These are phyloP conservation scores for Chrysolina oricalcia DNA, from an alignment of 2,888 invertebrate species.

Conservation along the genomic window DNA sequence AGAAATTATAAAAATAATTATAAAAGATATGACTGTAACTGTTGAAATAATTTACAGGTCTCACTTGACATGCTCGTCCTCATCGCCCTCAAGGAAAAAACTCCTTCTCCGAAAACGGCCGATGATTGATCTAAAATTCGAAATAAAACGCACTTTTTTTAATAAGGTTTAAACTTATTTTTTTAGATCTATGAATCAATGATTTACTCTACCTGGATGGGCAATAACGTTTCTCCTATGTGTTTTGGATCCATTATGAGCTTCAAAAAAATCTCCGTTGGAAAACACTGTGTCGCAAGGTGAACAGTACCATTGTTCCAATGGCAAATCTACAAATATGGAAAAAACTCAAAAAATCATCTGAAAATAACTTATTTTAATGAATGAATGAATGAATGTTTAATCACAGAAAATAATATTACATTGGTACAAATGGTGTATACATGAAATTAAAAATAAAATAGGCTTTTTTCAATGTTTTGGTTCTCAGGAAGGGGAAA, in stretches of 20 bases:
- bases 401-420: too few relatives aligned
- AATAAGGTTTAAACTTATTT: not conserved
- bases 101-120: not conserved
- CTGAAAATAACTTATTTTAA: too few relatives aligned
- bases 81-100: not conserved
- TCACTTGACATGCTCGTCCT: not conserved
- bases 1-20: too few relatives aligned
- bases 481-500: too few relatives aligned
- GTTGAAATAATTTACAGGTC: not conserved
- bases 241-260: slow-evolving; percentile 43
- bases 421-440: too few relatives aligned
- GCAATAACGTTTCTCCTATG: slow-evolving; percentile 39
- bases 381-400: too few relatives aligned
- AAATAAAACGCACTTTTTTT: not conserved
- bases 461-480: too few relatives aligned
- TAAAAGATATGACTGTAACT: not conserved
- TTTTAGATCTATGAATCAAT: too few relatives aligned
- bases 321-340: not conserved
- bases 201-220: not conserved
- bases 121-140: not conserved
- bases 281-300: slow-evolving; percentile 38
- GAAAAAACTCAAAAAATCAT: too few relatives aligned
- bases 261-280: slow-evolving; percentile 30
- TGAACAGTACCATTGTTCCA: not conserved
- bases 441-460: too few relatives aligned